Percentiles rank a stretch among this genome's conserved stretches.
Conservation (phyloP, 2,113 vertebrate species). For the Poeciliopsis occidentalis region DNA sequence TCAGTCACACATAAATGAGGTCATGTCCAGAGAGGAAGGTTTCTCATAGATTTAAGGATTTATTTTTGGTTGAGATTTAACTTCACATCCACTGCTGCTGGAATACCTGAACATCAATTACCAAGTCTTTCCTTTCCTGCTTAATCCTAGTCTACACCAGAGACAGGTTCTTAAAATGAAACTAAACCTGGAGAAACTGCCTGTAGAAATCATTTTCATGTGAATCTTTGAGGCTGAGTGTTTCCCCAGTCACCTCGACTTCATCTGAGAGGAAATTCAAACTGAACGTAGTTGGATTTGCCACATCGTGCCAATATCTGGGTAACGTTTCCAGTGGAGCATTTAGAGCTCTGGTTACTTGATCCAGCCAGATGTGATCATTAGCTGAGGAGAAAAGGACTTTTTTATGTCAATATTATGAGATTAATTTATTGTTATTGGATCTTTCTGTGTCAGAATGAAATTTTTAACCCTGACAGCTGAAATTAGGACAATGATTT, state of each 20-base stretch:
- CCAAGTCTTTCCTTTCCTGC: not conserved
- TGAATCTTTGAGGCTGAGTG: not conserved
- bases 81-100: not conserved
- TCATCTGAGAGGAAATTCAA: too few relatives aligned
- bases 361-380: not conserved
- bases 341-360: not conserved
- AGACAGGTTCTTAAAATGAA: not conserved
- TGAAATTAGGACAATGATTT: not conserved
- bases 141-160: not conserved
- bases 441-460: not conserved
- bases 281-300: too few relatives aligned
- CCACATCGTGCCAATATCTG: too few relatives aligned
- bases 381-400: not conserved
- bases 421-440: not conserved
- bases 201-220: not conserved
- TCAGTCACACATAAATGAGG: conserved; percentile 1
- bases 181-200: not conserved
- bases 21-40: not conserved
- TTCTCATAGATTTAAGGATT: not conserved
- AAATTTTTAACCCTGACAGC: not conserved
- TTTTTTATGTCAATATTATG: not conserved
- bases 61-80: not conserved
- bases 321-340: too few relatives aligned
- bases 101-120: not conserved
- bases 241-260: too few relatives aligned